Evolutionary conservation across 2,888 invertebrate species (phyloP), one percentile per base, ranked within the genome.

Genomic region (Diloba caeruleocephala): DNA sequence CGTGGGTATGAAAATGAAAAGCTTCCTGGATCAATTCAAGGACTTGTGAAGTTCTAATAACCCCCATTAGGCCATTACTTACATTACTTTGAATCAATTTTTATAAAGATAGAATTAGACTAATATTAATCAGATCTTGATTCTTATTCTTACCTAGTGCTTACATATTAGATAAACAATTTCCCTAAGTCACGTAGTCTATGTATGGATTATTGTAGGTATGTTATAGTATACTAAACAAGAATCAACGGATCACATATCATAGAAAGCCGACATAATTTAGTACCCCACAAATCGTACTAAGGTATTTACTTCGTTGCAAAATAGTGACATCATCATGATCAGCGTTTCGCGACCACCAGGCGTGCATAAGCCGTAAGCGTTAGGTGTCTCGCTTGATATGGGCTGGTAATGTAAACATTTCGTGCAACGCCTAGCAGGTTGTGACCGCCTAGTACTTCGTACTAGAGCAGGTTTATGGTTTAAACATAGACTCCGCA

Each of bases 251-350:
- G 46, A 54, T 63, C 62, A 54, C 33, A 26, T 63, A 63, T 67
- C 62, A 63, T 63, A 63, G 68, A 63, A 41, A 49, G 41, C 63
- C 63, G 63, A 37, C 23, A 42, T 67, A 49, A 38, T 44, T 61
- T 37, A 19, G 32, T 21, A 48, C 31, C 6, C 29, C 15, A 53
- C 49, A 69, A 69, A 64, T 53, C 46, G 33, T 31, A 48, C 66
- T 60, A 48, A n/a, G 42, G 62, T 66, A 61, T 63, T 63, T 54
- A 63, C 48, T 39, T 62, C 65, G 58, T 78, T 74, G 73, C 79
- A 71, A 76, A 80, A 77, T 61, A 77, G 76, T 90, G 90, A 89
- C 86, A 86, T 90, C 89, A 90, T 79, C 82, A 74, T 57, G 67
- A 74, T 76, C 63, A 59, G 65, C 64, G 59, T 75, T 78, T 78